A percentile compares a stretch with the other conserved stretches of the same genome.
These are phyloP conservation scores for Nymphalis polychloros DNA, from an alignment of 2,888 invertebrate species.

Conservation along the genomic window DNA sequence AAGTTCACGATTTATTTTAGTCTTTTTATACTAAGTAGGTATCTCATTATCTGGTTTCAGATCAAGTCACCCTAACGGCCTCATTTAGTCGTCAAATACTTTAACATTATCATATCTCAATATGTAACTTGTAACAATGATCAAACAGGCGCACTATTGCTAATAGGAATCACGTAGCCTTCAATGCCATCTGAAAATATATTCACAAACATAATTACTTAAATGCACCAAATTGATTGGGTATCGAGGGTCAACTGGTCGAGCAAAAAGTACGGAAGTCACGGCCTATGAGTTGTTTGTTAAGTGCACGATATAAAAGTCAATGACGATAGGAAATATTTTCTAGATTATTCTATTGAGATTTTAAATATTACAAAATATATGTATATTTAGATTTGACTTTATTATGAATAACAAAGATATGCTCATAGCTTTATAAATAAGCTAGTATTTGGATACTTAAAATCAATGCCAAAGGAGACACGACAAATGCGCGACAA, in stretches of 20 bases:
- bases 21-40: conserved; percentile 25
- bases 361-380: conserved; percentile 2
- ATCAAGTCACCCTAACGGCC: not conserved
- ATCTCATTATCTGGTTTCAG: not conserved
- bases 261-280: conserved; percentile 56
- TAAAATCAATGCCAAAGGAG: conserved; percentile 25
- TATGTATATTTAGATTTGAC: not conserved
- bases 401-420: not conserved
- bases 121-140: not conserved
- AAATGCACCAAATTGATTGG: conserved; percentile 39
- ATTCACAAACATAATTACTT: conserved; percentile 22
- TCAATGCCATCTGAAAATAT: conserved; percentile 17
- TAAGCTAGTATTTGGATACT: conserved; percentile 7
- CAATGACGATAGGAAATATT: conserved; percentile 33
- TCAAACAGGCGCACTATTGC: not conserved
- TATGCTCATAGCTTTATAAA: not conserved
- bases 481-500: conserved; percentile 30
- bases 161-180: conserved; percentile 7
- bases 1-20: conserved; percentile 17
- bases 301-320: conserved; percentile 29
- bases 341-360: conserved; percentile 23
- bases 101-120: not conserved
- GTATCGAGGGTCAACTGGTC: conserved; percentile 47
- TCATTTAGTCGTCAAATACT: not conserved
- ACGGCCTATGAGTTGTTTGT: conserved; percentile 43